These are phyloP conservation scores for Shinisaurus crocodilurus DNA, from an alignment of 2,113 vertebrate genomes.

Conservation along the genomic window DNA sequence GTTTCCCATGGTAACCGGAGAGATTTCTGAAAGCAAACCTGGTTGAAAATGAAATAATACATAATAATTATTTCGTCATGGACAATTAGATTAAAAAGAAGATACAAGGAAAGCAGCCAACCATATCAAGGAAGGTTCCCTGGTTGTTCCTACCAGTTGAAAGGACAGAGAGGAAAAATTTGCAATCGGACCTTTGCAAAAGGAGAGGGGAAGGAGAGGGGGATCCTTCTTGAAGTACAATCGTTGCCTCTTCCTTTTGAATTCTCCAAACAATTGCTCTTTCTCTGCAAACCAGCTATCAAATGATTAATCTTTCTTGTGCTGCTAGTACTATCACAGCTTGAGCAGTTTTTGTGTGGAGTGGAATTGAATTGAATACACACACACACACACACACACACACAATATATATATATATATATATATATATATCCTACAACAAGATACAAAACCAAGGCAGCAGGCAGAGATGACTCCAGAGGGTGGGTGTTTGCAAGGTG, in stretches of 20 bases:
- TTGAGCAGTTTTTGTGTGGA: too few relatives aligned
- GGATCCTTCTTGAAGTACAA: not conserved
- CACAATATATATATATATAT: too few relatives aligned
- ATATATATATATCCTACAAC: too few relatives aligned
- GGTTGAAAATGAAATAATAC: conserved; percentile 36
- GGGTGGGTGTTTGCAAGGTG: too few relatives aligned
- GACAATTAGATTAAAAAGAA: conserved; percentile 45
- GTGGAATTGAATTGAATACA: too few relatives aligned
- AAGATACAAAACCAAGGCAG: too few relatives aligned
- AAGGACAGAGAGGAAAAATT: not conserved
- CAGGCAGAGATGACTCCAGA: too few relatives aligned
- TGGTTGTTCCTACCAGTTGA: not conserved
- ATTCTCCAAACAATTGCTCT: not conserved
- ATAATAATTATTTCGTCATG: conserved; percentile 55
- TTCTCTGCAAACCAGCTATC: too few relatives aligned
- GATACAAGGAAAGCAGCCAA: conserved; percentile 14
- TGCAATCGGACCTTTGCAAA: not conserved
- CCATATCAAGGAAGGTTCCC: not conserved
- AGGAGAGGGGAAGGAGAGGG: not conserved
- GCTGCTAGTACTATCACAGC: too few relatives aligned
- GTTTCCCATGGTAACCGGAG: conserved; percentile 66
- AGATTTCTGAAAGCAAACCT: conserved; percentile 51
- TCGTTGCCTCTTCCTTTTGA: not conserved
- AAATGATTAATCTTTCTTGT: too few relatives aligned
- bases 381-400: too few relatives aligned